phyloP scores from a whole-genome alignment of 2,888 invertebrate genomes.

The Leptinotarsa juncta region DNA sequence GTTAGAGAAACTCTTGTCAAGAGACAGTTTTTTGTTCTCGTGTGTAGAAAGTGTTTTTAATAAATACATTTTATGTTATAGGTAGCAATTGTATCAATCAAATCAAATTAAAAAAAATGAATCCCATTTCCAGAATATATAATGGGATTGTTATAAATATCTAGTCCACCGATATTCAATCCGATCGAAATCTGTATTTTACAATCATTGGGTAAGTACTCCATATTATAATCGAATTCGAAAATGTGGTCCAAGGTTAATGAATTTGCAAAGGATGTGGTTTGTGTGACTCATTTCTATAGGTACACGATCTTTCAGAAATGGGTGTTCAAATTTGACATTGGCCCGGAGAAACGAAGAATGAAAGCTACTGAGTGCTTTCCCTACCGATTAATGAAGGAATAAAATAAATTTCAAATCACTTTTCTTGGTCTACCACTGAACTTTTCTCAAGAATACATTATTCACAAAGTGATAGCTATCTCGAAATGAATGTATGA shows the following conservation, averaged over 20 bases:
- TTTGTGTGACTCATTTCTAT: constrained; percentile 6
- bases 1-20: too few relatives aligned
- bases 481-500: too few relatives aligned
- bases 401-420: too few relatives aligned
- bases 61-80: too few relatives aligned
- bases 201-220: constrained; percentile 9
- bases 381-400: background rate
- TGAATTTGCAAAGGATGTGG: constrained; percentile 18
- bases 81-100: too few relatives aligned
- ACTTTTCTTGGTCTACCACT: too few relatives aligned
- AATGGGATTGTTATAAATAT: background rate
- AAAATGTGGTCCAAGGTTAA: constrained; percentile 15
- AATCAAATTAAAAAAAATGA: background rate
- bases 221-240: background rate
- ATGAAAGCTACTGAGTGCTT: background rate
- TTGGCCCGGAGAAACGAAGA: background rate
- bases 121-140: background rate
- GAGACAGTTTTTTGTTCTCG: too few relatives aligned
- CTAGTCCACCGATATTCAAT: background rate
- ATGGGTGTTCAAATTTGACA: background rate
- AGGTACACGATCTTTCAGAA: constrained; percentile 6
- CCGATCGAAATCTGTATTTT: constrained; percentile 3
- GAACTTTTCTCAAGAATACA: too few relatives aligned
- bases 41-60: too few relatives aligned
- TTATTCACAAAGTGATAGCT: too few relatives aligned